Base-by-base conservation (phyloP, 2,888 invertebrate genomes). In the Ormia ochracea region DNA sequence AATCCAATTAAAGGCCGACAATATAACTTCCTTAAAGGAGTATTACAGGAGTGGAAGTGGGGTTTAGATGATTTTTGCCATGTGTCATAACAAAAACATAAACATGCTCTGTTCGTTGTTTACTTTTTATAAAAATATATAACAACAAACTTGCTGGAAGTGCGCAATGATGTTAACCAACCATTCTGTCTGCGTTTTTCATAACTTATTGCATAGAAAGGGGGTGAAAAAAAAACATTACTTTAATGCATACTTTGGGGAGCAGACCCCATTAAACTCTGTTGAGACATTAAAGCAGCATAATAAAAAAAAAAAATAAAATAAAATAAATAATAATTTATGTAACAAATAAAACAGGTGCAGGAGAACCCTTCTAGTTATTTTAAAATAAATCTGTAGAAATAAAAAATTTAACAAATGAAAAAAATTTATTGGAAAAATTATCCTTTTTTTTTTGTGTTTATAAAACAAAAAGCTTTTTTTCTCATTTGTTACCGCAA, bases 121-220 rank as follows among this genome's bases (percentile, higher is more conserved):
- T 33, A 10, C 14, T 45, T 36, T 0, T 4, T 10, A 9, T 17
- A n/a, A 45, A 12, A 43, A 31, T 21, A 31, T 26, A 41, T 31
- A 63, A 33, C 48, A 43, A 45, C 14, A 36, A 54, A 45, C 54
- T 54, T 45, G 41, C 26, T 14, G 48, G 41, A 69, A 76, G 56
- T 76, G 77, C 77, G n/a, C 72, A 72, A 72, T 72, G 66, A 59
- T 59, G 70, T 52, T 59, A 74, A 66, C 56, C 58, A 50, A 58
- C 28, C 54, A 38, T 12, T 58, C 65, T 58, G 48, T 19, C 33
- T 72, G 41, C 5, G 33, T 45, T 43, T 54, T 63, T 43, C 63
- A 73, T 73, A 73, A 73, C 54, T 74, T 58, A 74, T 74, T 14
- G 17, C 41, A 45, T 17, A 21, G 0, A 73, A 63, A n/a, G n/a